A percentile compares a stretch with the other conserved stretches of the same genome.
phyloP scores from a whole-genome alignment of 37 sponge, comb jelly and placozoan species.

The Theonella swinhoei region DNA sequence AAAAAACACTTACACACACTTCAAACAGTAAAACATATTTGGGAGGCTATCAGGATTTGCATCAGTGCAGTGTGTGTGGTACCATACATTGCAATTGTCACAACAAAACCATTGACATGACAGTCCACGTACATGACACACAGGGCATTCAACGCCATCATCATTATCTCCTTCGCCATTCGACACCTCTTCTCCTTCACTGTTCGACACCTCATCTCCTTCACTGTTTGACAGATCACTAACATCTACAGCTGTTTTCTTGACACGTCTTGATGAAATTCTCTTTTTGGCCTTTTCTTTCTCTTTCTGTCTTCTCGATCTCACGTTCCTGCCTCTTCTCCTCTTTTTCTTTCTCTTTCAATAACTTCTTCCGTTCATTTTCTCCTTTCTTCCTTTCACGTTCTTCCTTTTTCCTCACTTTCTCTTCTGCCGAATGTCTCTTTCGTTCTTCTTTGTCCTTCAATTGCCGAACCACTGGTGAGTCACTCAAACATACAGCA shows the following conservation, averaged over 20 bases:
- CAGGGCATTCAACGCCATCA: not conserved
- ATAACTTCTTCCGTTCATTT: not conserved
- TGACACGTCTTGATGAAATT: not conserved
- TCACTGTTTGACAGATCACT: not conserved
- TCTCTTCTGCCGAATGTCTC: not conserved
- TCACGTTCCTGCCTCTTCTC: not conserved
- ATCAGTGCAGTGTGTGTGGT: not conserved
- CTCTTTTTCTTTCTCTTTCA: slow-evolving; percentile 8
- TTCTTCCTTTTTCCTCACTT: slow-evolving; percentile 2
- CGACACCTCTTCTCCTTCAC: not conserved
- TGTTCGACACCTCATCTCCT: not conserved
- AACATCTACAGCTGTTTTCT: not conserved
- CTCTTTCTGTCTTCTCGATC: not conserved
- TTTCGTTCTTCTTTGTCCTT: slow-evolving; percentile 3
- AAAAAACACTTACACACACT: not conserved
- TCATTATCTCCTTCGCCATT: not conserved
- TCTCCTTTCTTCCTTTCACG: not conserved
- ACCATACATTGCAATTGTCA: not conserved
- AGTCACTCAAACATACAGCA: not conserved
- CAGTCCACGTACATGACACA: not conserved
- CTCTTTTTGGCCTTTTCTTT: not conserved
- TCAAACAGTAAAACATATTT: not conserved
- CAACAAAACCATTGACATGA: not conserved
- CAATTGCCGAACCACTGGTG: not conserved
- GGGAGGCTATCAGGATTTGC: not conserved